These are phyloP conservation scores for Monochamus saltuarius DNA, from an alignment of 1,140 invertebrate genomes.

Conservation along the genomic window DNA sequence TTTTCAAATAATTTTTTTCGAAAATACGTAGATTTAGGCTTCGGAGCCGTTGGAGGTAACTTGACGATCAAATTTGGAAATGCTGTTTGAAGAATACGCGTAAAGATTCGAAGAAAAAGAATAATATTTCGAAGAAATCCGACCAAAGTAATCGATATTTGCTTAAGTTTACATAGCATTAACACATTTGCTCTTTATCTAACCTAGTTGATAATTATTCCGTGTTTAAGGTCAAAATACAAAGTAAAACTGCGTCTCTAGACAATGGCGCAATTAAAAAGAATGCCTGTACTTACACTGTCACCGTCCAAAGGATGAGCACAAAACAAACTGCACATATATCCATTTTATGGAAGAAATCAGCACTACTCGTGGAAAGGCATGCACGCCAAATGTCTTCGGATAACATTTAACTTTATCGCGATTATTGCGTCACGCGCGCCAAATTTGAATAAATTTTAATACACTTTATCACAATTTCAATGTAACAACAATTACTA, in stretches of 20 bases:
- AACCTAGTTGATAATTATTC: neutral
- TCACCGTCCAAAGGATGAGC: constrained; percentile 18
- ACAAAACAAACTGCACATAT: constrained; percentile 22
- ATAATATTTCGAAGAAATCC: neutral
- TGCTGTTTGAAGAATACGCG: too few species aligned
- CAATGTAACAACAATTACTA: too few species aligned
- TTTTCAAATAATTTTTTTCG: too few species aligned
- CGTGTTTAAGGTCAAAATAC: neutral
- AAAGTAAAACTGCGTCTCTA: too few species aligned
- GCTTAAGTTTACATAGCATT: neutral
- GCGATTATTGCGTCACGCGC: constrained; percentile 31
- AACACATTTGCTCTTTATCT: neutral
- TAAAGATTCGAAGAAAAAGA: too few species aligned
- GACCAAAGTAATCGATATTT: neutral
- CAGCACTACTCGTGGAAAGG: constrained; percentile 26
- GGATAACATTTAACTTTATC: constrained; percentile 31
- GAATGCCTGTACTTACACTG: constrained; percentile 5
- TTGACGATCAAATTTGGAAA: too few species aligned
- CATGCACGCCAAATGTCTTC: constrained; percentile 34
- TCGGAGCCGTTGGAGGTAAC: too few species aligned
- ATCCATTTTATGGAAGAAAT: constrained; percentile 23
- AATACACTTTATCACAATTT: too few species aligned
- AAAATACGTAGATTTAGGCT: too few species aligned
- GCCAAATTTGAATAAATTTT: constrained; percentile 29
- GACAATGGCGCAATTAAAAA: too few species aligned